phyloP scores from a whole-genome alignment of 2,797 vertebrate species.

The Xiphorhynchus erythropygius region DNA sequence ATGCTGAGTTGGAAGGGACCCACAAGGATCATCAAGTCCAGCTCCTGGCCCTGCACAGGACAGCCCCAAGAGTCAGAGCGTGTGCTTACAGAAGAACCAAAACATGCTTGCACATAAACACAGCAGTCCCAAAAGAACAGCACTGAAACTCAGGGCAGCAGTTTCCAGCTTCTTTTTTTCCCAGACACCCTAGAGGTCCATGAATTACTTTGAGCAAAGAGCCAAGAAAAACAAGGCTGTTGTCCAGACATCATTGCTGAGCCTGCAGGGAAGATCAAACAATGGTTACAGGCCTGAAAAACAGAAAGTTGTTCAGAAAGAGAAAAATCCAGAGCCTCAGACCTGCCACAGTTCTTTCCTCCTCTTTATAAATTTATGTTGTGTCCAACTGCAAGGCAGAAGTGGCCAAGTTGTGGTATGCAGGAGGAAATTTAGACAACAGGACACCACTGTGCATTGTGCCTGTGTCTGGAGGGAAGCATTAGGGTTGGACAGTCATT shows the following conservation, averaged over 20 bases:
- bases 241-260: background rate
- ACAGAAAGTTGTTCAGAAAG: background rate
- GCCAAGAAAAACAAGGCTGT: conserved; percentile 16
- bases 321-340: background rate
- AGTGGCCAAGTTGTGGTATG: background rate
- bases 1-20: background rate
- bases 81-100: background rate
- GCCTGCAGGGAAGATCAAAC: background rate
- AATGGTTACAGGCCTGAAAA: background rate
- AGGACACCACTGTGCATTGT: background rate
- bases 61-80: background rate
- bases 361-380: background rate
- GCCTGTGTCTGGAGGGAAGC: background rate
- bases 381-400: background rate
- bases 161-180: background rate
- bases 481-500: background rate
- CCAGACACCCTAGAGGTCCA: background rate
- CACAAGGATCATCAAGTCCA: background rate
- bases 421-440: background rate
- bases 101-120: background rate
- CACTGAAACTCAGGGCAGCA: background rate
- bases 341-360: background rate
- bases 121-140: background rate
- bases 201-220: background rate
- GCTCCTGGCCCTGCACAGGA: background rate